Percentiles rank a stretch among this genome's conserved stretches.
Evolutionary conservation across 2,113 vertebrate species (phyloP).

Genomic region (Cathartes aura): DNA sequence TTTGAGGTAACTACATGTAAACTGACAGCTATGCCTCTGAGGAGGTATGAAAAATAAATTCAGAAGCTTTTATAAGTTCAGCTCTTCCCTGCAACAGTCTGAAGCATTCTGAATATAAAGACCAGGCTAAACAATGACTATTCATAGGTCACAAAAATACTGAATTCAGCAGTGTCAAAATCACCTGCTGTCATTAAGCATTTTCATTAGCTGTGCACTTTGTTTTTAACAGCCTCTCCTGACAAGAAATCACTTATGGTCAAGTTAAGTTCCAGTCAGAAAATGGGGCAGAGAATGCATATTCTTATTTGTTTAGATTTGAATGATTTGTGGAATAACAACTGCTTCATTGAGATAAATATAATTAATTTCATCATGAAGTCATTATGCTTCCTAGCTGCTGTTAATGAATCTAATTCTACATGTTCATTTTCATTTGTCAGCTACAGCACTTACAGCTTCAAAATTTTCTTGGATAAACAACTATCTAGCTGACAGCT

Average conservation of each 20-base stretch:
- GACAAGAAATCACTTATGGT: neutral
- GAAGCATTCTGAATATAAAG: neutral
- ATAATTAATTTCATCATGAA: neutral
- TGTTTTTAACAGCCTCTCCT: neutral
- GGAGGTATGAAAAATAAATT: neutral
- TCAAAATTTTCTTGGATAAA: neutral
- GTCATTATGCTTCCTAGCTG: neutral
- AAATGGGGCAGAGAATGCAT: neutral
- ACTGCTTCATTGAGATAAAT: neutral
- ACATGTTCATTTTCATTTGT: neutral
- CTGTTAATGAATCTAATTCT: neutral
- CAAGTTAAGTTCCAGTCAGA: neutral
- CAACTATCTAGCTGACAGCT: neutral
- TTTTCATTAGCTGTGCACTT: neutral
- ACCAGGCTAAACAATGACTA: neutral
- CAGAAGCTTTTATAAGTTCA: neutral
- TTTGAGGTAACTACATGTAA: neutral
- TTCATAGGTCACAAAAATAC: neutral
- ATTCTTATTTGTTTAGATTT: neutral
- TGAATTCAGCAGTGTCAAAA: neutral
- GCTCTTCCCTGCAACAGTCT: neutral
- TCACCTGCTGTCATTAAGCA: neutral
- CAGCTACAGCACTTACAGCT: neutral
- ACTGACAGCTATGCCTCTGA: neutral
- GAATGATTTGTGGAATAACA: neutral